These are phyloP conservation scores for Takifugu bimaculatus DNA, from an alignment of 2,113 vertebrate species.

Conservation along the genomic window DNA sequence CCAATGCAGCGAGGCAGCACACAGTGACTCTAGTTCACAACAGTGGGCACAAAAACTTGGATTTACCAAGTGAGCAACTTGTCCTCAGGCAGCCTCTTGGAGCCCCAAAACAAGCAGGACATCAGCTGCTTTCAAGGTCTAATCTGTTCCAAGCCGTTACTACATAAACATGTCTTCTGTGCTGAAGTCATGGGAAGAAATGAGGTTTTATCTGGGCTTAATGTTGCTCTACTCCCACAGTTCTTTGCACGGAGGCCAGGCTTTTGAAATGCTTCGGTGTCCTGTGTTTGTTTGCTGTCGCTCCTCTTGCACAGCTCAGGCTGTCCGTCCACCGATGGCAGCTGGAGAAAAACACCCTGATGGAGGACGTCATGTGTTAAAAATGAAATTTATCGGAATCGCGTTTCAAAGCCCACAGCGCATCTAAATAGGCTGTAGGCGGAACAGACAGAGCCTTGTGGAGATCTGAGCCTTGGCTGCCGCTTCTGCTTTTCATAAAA, in stretches of 20 bases:
- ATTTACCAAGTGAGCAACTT: conserved; percentile 38
- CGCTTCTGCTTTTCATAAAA: conserved; percentile 54
- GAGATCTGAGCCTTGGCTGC: conserved; percentile 32
- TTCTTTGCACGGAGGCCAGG: conserved; percentile 33
- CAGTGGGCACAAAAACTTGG: conserved; percentile 33
- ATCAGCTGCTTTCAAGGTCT: conserved; percentile 54
- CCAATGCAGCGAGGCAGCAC: no score
- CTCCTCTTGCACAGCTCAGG: conserved; percentile 14
- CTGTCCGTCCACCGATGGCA: not conserved
- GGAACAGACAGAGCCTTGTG: conserved; percentile 43
- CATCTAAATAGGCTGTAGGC: conserved; percentile 15
- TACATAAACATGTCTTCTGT: conserved; percentile 61
- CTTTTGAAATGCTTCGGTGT: conserved; percentile 45
- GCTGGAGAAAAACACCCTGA: conserved; percentile 10
- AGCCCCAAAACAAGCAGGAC: conserved; percentile 49
- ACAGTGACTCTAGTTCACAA: not conserved
- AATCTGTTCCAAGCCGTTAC: conserved; percentile 61
- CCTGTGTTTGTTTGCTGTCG: conserved; percentile 36
- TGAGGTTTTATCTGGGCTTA: conserved; percentile 19
- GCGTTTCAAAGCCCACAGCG: conserved; percentile 13
- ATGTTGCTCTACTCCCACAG: conserved; percentile 45
- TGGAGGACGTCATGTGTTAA: conserved; percentile 8
- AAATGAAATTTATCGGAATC: conserved; percentile 12
- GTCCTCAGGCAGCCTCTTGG: conserved; percentile 36
- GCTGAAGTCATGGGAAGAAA: conserved; percentile 68